Base-by-base conservation (phyloP, 1,140 invertebrate species). In the Drosophila pachea region DNA sequence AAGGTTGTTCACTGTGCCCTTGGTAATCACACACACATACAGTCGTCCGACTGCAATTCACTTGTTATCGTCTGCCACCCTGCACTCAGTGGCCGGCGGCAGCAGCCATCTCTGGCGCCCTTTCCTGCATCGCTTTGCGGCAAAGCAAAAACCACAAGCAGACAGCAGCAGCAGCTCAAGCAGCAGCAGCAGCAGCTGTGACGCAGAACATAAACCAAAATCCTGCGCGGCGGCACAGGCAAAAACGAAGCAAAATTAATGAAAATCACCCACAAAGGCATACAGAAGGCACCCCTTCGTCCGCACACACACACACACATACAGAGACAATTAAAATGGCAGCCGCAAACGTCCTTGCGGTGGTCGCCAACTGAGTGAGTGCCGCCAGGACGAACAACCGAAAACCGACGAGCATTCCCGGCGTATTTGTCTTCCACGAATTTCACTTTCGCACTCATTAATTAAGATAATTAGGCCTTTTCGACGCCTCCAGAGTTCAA, bases 381-480 rank as follows among this genome's bases (percentile, higher is more conserved):
- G 76, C 66, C 76, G 60, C 55, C 53, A 68, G 68, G 16, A 49
- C 8, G 31, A n/a, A 14, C 55, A 32, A 40, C 40, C 69, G 40
- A 43, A 11, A 42, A 68, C 8, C 59, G 31, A 55, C 61, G 61
- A 59, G 36, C 68, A 68, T 67, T 48, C 60, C 47, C 42, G 70
- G 58, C 74, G 74, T 82, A 86, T 86, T 86, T 86, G 71, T 86
- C 81, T 86, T 86, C 71, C 82, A 81, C 81, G 82, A 81, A 86
- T 81, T 86, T 86, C 76, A 78, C 74, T 81, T 81, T 81, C 74
- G 76, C 81, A 68, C 81, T 77, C 81, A 86, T 86, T 86, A 86
- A 86, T 86, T 86, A 86, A 86, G 81, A 86, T 86, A 86, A 86
- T 86, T 86, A 86, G 81, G 81, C 74, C 81, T 86, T 84, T 86